Conservation (phyloP, 2,797 vertebrate genomes). For the Parotocinclus haroldoi region DNA sequence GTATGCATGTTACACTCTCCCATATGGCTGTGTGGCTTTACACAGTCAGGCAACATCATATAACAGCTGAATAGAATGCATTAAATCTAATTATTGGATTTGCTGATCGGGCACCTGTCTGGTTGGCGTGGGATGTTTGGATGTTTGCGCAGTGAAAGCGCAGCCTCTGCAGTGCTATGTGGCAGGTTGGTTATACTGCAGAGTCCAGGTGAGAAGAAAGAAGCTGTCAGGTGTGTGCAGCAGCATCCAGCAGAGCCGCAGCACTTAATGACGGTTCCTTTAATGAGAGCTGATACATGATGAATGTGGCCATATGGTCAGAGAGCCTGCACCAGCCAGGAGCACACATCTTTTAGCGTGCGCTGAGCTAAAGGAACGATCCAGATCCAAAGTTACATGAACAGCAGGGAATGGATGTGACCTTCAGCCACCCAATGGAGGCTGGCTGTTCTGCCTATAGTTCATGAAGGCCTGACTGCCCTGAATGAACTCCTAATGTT, state of each 20-base stretch:
- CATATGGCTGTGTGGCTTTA: no score
- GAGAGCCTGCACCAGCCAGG: constrained; percentile 72
- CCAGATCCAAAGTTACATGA: constrained; percentile 47
- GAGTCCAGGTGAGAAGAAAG: constrained; percentile 49
- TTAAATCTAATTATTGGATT: constrained; percentile 27
- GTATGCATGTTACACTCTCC: no score
- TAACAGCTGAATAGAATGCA: constrained; percentile 15
- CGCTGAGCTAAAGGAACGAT: constrained; percentile 60
- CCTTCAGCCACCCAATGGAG: constrained; percentile 61
- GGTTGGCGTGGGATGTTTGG: constrained; percentile 19
- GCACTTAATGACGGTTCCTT: constrained; percentile 72
- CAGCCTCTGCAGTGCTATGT: constrained; percentile 40
- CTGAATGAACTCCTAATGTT: constrained; percentile 55
- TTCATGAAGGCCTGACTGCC: constrained; percentile 52
- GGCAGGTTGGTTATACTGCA: constrained; percentile 51
- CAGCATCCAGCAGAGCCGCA: constrained; percentile 63
- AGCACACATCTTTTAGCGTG: constrained; percentile 55
- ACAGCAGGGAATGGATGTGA: constrained; percentile 69
- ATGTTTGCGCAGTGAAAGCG: constrained; percentile 28
- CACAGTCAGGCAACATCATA: no score
- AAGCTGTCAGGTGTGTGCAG: constrained; percentile 50
- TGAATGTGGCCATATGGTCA: constrained; percentile 80
- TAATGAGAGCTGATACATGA: constrained; percentile 77
- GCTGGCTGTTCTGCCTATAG: constrained; percentile 49
- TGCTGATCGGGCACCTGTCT: constrained; percentile 22